Percentiles rank a stretch among this genome's conserved stretches.
phyloP scores from a whole-genome alignment of 2,888 invertebrate genomes.

The Andricus curvator region DNA sequence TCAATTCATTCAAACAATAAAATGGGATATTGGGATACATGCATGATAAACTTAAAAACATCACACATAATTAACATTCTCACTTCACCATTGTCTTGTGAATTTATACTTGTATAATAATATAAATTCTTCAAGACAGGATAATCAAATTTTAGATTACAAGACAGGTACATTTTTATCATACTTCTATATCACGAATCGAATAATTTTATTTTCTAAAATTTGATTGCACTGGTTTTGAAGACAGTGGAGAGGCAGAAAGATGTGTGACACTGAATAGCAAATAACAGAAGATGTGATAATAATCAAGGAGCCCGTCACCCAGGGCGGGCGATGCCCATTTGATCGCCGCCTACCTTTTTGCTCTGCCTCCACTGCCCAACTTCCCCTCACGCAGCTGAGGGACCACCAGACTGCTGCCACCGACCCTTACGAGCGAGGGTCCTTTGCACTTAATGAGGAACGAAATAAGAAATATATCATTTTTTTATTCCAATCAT shows the following conservation, averaged over 20 bases:
- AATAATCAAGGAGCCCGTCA: slow-evolving; percentile 17
- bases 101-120: background rate
- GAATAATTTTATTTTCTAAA: slow-evolving; percentile 25
- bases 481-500: no score
- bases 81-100: slow-evolving; percentile 10
- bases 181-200: slow-evolving; percentile 32
- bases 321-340: background rate
- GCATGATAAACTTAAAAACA: slow-evolving; percentile 2
- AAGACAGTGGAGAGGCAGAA: slow-evolving; percentile 22
- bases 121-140: background rate
- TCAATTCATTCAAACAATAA: slow-evolving; percentile 28
- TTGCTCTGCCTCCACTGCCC: no score
- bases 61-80: slow-evolving; percentile 29
- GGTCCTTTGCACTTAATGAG: no score
- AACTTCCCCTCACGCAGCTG: no score
- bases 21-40: slow-evolving; percentile 21
- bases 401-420: no score
- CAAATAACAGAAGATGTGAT: slow-evolving; percentile 2
- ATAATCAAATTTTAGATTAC: slow-evolving; percentile 22
- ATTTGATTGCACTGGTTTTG: slow-evolving; percentile 7
- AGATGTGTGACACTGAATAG: slow-evolving; percentile 6
- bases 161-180: slow-evolving; percentile 28
- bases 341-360: no score
- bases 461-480: no score
- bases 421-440: no score